Base-by-base conservation (phyloP, 1,140 invertebrate species). In the Euura lappo region DNA sequence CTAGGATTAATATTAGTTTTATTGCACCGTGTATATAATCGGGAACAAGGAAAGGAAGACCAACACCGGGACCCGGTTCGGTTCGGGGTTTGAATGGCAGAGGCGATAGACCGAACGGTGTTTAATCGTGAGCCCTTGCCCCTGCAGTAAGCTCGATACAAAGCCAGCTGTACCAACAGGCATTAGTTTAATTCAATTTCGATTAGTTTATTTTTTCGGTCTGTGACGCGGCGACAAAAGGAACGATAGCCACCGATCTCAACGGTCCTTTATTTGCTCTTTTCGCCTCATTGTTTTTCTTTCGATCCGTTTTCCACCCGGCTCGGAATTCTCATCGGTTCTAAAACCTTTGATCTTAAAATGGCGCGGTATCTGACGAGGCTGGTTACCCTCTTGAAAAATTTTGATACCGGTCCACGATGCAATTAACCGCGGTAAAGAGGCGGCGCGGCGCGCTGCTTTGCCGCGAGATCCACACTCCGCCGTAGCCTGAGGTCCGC, bases 131-230 rank as follows among this genome's bases (percentile, higher is more conserved):
- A 60, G 3, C 51, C 6, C 28, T 66, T 70, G 68, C 71, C 44
- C 46, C 75, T 77, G 78, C 75, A 76, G 71, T 75, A 72, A 78
- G 72, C 72, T 70, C 71, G 68, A 74, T 75, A 81, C 77, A 79
- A 81, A 82, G 77, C 76, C 83, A 85, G 84, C 83, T 86, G 83
- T 82, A 82, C 80, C 81, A 85, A 86, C 83, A 80, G 74, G 78
- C 81, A 80, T 82, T 81, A 80, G 78, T 82, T 81, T 79, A 81
- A 79, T 76, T 76, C 72, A 70, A 79, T 76, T 79, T 76, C 70
- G 79, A 79, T 77, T 75, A 78, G 77, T 76, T 79, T 77, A 44
- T 68, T 11, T 68, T 68, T 68, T 42, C 3, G 66, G 28, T 44
- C 66, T 42, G 44, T 28, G 13, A 51, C 51, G 11, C 5, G 42